A percentile compares a stretch with the other conserved stretches of the same genome.
Conservation (phyloP, 2,888 invertebrate genomes). For the Tachina lurida region DNA sequence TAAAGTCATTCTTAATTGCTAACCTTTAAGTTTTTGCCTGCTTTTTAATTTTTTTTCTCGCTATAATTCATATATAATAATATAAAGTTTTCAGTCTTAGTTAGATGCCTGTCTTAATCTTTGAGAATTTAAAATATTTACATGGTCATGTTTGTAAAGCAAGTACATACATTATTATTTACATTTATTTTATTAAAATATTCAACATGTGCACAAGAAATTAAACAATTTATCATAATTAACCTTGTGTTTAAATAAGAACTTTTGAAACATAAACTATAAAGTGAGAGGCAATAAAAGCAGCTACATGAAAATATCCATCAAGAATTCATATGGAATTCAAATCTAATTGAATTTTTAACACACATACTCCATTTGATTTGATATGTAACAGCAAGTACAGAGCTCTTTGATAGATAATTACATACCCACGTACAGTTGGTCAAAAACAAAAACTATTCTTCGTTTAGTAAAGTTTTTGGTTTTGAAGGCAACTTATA, state of each 20-base stretch:
- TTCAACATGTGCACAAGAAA: slow-evolving; percentile 16
- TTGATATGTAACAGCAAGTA: neutral
- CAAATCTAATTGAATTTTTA: slow-evolving; percentile 20
- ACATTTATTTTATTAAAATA: slow-evolving; percentile 10
- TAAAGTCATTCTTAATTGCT: neutral
- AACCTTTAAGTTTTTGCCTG: neutral
- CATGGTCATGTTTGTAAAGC: neutral
- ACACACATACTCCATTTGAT: neutral
- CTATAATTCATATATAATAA: slow-evolving; percentile 27
- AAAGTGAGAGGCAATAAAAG: slow-evolving; percentile 11
- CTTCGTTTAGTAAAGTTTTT: too few species aligned
- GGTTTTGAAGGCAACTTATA: too few species aligned
- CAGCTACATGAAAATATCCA: slow-evolving; percentile 15
- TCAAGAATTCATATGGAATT: slow-evolving; percentile 25
- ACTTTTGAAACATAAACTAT: slow-evolving; percentile 28
- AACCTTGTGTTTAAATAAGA: slow-evolving; percentile 48
- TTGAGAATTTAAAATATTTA: neutral
- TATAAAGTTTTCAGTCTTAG: neutral
- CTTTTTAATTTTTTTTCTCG: neutral
- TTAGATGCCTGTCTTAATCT: neutral
- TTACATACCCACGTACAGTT: neutral
- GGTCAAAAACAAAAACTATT: too few species aligned
- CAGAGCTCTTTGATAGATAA: slow-evolving; percentile 4
- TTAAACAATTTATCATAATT: slow-evolving; percentile 55
- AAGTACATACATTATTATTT: slow-evolving; percentile 1